These are phyloP conservation scores for Pseudopodoces humilis DNA, from an alignment of 2,113 vertebrate genomes.

Conservation along the genomic window DNA sequence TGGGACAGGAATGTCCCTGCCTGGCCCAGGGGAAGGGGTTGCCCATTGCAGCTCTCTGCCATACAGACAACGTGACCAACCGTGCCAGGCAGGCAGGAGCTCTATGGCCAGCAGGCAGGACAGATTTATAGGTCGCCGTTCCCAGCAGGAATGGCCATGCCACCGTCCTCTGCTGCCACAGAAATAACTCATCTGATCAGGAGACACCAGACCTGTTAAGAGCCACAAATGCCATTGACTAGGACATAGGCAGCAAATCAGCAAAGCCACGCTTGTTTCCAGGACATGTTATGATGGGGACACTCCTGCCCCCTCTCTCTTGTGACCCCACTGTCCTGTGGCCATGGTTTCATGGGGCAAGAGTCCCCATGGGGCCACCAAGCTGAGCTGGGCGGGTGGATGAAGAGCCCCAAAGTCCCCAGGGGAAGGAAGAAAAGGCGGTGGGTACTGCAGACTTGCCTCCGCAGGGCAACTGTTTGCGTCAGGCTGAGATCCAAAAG, in stretches of 20 bases:
- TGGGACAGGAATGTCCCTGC: background rate
- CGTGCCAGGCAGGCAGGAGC: background rate
- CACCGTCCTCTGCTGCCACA: background rate
- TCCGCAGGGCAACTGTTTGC: background rate
- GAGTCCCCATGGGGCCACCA: background rate
- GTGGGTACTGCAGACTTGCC: background rate
- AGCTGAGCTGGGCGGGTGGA: accelerated
- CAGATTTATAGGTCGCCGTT: background rate
- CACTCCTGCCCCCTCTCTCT: background rate
- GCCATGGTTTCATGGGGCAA: background rate
- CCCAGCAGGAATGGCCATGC: background rate
- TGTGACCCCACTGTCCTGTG: background rate
- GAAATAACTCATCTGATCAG: background rate
- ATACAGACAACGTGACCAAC: background rate
- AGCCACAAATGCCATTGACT: background rate
- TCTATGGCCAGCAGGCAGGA: background rate
- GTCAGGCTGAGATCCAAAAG: background rate
- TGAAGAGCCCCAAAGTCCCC: background rate
- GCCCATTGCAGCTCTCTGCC: background rate
- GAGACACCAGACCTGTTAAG: background rate
- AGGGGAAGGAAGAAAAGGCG: background rate
- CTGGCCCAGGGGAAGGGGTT: background rate
- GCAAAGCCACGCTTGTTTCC: background rate
- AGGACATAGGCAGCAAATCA: background rate
- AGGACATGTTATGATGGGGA: background rate